Conservation (phyloP, 2,113 vertebrate genomes). For the Connochaetes taurinus region DNA sequence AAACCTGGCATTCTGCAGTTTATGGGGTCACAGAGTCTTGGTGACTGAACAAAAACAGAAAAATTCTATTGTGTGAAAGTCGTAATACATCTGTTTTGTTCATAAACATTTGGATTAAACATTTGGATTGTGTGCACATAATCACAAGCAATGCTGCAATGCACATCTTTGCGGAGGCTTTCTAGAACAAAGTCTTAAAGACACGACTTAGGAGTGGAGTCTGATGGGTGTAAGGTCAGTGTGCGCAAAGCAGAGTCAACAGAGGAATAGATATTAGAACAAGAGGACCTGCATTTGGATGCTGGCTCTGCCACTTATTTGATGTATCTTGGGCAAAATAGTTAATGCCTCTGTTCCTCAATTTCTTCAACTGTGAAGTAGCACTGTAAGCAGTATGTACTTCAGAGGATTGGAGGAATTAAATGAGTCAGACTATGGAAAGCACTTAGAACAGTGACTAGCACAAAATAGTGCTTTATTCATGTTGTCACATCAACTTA, state of each 20-base stretch:
- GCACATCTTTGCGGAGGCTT: background rate
- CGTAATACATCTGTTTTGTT: background rate
- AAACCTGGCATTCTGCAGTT: background rate
- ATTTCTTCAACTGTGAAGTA: background rate
- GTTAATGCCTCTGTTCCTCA: background rate
- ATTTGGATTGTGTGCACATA: background rate
- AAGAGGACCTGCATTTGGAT: background rate
- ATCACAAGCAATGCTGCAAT: background rate
- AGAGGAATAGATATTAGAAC: background rate
- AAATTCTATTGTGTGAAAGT: background rate
- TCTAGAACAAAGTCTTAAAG: background rate
- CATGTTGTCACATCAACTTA: background rate
- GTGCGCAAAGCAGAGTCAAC: background rate
- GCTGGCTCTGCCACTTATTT: background rate
- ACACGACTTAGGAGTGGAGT: background rate
- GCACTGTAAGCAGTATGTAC: background rate
- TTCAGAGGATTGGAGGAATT: background rate
- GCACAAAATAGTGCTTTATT: background rate
- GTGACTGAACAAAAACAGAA: background rate
- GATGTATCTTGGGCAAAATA: background rate
- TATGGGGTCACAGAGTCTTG: background rate
- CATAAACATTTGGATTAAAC: background rate
- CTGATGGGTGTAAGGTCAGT: background rate
- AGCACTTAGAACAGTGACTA: background rate
- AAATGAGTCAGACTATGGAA: background rate